Evolutionary conservation across 2,888 invertebrate species (phyloP), one percentile per base, ranked within the genome.

Genomic region (Heliconius ethilla): DNA sequence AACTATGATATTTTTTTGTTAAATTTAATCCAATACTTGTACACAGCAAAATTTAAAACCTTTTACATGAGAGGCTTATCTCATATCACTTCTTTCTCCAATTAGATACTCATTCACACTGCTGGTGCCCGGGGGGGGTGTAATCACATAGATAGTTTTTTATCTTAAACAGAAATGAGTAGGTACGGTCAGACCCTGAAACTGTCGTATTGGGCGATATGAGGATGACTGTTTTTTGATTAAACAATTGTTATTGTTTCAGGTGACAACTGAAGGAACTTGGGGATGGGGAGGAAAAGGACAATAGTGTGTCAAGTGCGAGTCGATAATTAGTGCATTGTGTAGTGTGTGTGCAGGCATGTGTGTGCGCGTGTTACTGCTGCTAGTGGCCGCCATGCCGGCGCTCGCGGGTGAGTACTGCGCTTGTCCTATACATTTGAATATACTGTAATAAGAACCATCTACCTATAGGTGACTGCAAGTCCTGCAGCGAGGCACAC

Each of bases 361-460:
- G 87, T 81, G 83, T 29, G 83, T 82, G 80, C 75, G 82, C 77
- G 86, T 85, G 79, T 84, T 86, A 70, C 82, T 90, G 83, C 83
- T 90, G 84, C 83, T 91, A 84, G 82, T 91, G 79, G 88, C 87
- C 13, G 87, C 86, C 82, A 83, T 91, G 83, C 89, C 91, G 51
- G 86, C 88, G 11, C 87, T 92, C 59, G 87, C 90, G 81, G 91
- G 91, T 91, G 74, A 79, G 81, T 80, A 65, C 15, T 25, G 55
- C n/a, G 18, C 13, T n/a, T 40, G 33, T 65, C 25, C 9, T 55
- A 27, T 11, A 18, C 13, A 6, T 25, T 51, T 18, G 18, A 51
- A 51, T 18, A 51, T 7, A 18, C 51, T 18, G 18, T 18, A 18
- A 51, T 51, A 51, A 51, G 51, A 51, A 18, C 18, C 70, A 33